phyloP scores from a whole-genome alignment of 30 jellyfish, hydroid and myxozoan species.

The Hydractinia symbiolongicarpus region DNA sequence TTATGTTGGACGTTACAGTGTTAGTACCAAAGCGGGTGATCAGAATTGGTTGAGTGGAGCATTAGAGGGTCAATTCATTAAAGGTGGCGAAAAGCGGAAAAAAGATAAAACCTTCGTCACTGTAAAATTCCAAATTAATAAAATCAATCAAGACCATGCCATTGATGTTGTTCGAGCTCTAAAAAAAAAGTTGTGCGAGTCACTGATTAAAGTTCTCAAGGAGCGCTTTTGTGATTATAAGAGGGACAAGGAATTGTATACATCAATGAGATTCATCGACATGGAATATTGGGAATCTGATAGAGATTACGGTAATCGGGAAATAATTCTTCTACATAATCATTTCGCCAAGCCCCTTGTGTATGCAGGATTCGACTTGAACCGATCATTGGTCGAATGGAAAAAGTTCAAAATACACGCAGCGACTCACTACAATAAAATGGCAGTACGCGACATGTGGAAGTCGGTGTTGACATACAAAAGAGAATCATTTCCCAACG shows the following conservation, averaged over 20 bases:
- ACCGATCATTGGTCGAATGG: constrained; percentile 26
- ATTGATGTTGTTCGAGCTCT: neutral
- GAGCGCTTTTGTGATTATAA: constrained; percentile 14
- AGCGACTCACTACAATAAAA: constrained; percentile 15
- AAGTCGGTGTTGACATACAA: neutral
- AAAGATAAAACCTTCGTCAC: constrained; percentile 21
- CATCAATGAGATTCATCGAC: constrained; percentile 32
- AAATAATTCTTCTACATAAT: constrained; percentile 11
- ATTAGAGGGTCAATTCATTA: constrained; percentile 18
- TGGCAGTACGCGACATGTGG: constrained; percentile 14
- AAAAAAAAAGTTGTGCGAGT: neutral
- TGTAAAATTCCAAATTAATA: constrained; percentile 16
- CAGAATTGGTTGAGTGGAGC: too few species aligned
- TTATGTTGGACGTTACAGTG: neutral
- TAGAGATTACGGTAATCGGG: constrained; percentile 27
- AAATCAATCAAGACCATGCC: neutral
- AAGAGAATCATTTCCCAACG: constrained; percentile 1
- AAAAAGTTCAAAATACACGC: constrained; percentile 26
- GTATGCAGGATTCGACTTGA: constrained; percentile 24
- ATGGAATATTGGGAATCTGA: constrained; percentile 23
- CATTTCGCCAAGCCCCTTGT: constrained; percentile 32
- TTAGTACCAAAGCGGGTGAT: neutral
- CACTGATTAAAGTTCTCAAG: constrained; percentile 6
- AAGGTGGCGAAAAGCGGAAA: constrained; percentile 36
- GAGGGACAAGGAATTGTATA: constrained; percentile 18